A percentile compares a stretch with the other conserved stretches of the same genome.
Conservation (phyloP, 2,113 vertebrate species). For the Bubo bubo region DNA sequence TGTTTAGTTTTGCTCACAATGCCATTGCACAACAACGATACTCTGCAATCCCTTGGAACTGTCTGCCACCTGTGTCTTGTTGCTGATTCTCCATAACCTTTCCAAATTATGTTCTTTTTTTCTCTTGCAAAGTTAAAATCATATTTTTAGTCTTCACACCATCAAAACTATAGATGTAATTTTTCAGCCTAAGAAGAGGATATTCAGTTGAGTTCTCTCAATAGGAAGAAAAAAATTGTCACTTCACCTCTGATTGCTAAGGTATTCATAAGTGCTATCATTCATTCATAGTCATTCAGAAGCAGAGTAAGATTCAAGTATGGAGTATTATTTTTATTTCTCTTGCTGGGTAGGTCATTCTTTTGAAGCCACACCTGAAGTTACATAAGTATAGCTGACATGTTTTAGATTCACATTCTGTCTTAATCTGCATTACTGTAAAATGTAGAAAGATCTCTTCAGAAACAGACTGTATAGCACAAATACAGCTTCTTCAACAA, state of each 20-base stretch:
- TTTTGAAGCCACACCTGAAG: neutral
- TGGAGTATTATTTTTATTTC: neutral
- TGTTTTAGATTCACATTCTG: neutral
- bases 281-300: neutral
- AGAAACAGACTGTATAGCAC: neutral
- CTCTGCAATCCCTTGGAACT: neutral
- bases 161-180: neutral
- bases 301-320: neutral
- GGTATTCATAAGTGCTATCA: neutral
- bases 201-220: neutral
- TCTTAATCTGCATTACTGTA: neutral
- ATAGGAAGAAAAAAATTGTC: neutral
- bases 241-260: neutral
- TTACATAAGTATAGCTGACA: neutral
- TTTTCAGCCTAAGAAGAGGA: neutral
- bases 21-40: neutral
- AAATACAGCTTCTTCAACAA: neutral
- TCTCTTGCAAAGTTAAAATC: neutral
- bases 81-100: neutral
- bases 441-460: neutral
- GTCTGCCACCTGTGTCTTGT: neutral
- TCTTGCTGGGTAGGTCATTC: neutral
- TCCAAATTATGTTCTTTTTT: neutral
- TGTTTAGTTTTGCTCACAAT: neutral
- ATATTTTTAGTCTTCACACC: neutral